Base-by-base conservation (phyloP, 2,113 vertebrate species). In the Acanthochromis polyacanthus region DNA sequence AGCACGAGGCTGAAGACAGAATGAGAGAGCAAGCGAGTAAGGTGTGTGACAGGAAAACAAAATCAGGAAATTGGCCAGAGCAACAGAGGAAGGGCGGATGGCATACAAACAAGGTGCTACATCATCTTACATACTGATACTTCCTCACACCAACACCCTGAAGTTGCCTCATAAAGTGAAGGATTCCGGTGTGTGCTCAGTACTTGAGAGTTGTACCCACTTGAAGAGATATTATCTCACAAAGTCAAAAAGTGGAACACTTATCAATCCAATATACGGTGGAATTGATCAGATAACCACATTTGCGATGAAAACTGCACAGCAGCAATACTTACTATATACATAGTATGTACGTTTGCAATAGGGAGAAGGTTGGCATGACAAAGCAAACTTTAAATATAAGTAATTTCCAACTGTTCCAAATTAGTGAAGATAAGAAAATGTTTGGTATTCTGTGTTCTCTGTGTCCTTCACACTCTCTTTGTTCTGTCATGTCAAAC, bases 401-500 rank as follows among this genome's bases (percentile, higher is more conserved):
- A 56, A 57, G 5, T 61, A 30, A 78, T 75, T 50, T 76, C 20
- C 11, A 15, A 45, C 46, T 66, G 23, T 74, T 80, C 68, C 22
- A 45, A 79, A 67, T 59, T 50, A 36, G n/a, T 65, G 57, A 59
- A 70, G 72, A 82, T 75, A 43, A 84, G 50, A 68, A 77, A 67
- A 75, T 61, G 38, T 82, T 87, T 82, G 60, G 85, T 68, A 87
- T 82, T 79, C 83, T 22, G 67, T 5, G 52, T 71, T 81, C 48
- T 55, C 40, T 8, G 22, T 66, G 84, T 89, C 88, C 86, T 88
- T 88, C 81, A 82, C 75, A 43, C 65, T 23, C 17, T 65, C 80
- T 88, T 86, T 89, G 83, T 90, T 87, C 82, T 51, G 57, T 87
- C 88, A 82, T 75, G 92, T 91, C 82, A 83, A 87, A 89, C 71